Conservation (phyloP, 2,888 invertebrate genomes). For the Phortica magna region DNA sequence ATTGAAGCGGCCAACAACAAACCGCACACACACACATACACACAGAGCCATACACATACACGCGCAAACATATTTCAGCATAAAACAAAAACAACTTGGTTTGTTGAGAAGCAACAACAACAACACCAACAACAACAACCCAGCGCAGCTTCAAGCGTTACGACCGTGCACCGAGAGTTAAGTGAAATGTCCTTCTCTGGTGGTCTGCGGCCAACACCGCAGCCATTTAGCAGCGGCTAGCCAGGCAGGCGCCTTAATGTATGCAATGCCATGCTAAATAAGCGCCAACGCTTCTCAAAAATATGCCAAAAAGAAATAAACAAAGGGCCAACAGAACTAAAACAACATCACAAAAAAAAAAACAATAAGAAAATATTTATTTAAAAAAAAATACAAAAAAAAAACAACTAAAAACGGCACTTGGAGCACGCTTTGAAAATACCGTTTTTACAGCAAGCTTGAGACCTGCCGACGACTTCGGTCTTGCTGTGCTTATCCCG, state of each 20-base stretch:
- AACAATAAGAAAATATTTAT: not conserved
- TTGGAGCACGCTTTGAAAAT: not conserved
- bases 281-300: slow-evolving; percentile 45
- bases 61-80: slow-evolving; percentile 58
- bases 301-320: slow-evolving; percentile 36
- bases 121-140: not conserved
- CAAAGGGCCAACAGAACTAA: not conserved
- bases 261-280: slow-evolving; percentile 63
- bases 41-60: not conserved
- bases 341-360: slow-evolving; percentile 16
- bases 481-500: not conserved
- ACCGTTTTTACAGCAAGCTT: too few species aligned
- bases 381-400: not conserved
- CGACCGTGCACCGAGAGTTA: slow-evolving; percentile 3
- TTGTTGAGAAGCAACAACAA: not conserved
- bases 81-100: not conserved
- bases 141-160: not conserved
- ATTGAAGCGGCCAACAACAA: slow-evolving; percentile 65
- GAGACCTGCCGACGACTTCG: too few species aligned
- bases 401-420: not conserved
- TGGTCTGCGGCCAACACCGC: slow-evolving; percentile 37
- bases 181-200: slow-evolving; percentile 24
- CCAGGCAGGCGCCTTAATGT: slow-evolving; percentile 58
- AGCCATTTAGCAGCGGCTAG: slow-evolving; percentile 62
- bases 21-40: slow-evolving; percentile 58